Percentiles rank a stretch among this genome's conserved stretches.
Evolutionary conservation across 2,888 invertebrate genomes (phyloP).

Genomic region (Halictus ligatus): DNA sequence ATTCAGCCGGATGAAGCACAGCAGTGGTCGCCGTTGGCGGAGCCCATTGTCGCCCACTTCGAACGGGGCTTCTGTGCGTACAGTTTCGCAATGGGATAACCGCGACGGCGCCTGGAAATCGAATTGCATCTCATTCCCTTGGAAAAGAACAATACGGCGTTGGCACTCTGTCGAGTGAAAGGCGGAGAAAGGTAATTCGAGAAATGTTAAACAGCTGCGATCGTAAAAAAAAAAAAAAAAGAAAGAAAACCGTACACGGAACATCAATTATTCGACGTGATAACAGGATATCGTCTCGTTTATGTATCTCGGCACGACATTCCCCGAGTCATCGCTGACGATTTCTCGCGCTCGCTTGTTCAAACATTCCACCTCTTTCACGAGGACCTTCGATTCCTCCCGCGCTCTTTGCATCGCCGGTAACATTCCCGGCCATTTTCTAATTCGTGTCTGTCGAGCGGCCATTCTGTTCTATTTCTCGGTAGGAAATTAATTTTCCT

Average conservation of each 20-base stretch:
- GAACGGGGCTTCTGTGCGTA: not conserved
- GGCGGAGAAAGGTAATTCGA: conserved; percentile 49
- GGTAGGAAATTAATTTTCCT: not conserved
- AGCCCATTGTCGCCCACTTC: not conserved
- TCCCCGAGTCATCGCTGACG: not conserved
- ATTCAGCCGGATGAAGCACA: conserved; percentile 18
- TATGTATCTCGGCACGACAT: not conserved
- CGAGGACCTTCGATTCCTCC: not conserved
- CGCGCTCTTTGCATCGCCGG: not conserved
- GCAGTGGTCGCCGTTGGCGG: not conserved
- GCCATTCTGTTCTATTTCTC: not conserved
- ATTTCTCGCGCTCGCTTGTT: not conserved
- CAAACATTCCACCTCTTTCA: not conserved
- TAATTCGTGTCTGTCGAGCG: too few relatives aligned
- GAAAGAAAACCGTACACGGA: not conserved
- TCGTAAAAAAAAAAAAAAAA: conserved; percentile 4
- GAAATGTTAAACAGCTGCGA: conserved; percentile 23
- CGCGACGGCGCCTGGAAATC: conserved; percentile 16
- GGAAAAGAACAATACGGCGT: conserved; percentile 12
- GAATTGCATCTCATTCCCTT: not conserved
- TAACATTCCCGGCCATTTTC: too few relatives aligned
- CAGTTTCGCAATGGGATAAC: not conserved
- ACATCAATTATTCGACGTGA: conserved; percentile 39
- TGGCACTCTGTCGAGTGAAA: conserved; percentile 19
- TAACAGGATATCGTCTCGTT: conserved; percentile 34